These are phyloP conservation scores for Girardia tigrina DNA, from an alignment of 2,888 invertebrate genomes.

Conservation along the genomic window DNA sequence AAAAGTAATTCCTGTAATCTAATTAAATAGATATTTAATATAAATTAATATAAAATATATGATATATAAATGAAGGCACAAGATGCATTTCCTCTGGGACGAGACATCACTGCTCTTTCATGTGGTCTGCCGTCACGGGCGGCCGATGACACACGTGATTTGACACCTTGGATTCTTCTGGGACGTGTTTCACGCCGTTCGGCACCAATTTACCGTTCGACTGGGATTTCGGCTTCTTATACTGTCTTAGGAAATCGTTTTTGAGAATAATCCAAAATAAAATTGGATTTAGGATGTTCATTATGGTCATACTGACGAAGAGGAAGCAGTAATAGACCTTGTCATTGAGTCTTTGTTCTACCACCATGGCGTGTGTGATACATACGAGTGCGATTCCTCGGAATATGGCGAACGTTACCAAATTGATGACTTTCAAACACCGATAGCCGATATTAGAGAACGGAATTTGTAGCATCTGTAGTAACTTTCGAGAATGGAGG, in stretches of 20 bases:
- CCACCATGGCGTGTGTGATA: slow-evolving; percentile 41
- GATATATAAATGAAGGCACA: no score
- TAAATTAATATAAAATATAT: no score
- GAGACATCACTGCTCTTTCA: no score
- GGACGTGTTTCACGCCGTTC: neutral
- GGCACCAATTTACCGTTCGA: neutral
- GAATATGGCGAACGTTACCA: slow-evolving; percentile 44
- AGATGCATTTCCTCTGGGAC: no score
- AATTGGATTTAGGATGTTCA: slow-evolving; percentile 42
- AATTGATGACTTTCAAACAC: slow-evolving; percentile 41
- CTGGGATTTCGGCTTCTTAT: neutral
- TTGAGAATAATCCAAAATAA: slow-evolving; percentile 46
- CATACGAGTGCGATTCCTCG: slow-evolving; percentile 40
- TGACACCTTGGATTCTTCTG: no score
- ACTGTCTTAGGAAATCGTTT: slow-evolving; percentile 42
- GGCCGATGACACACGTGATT: no score
- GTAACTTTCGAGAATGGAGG: slow-evolving; percentile 47
- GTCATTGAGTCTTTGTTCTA: slow-evolving; percentile 40
- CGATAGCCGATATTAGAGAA: slow-evolving; percentile 42
- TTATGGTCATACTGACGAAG: slow-evolving; percentile 40
- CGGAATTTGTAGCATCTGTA: slow-evolving; percentile 43
- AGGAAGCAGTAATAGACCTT: slow-evolving; percentile 40
- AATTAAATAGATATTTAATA: no score
- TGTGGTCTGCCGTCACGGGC: no score
- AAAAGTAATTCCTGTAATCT: no score